phyloP scores from a whole-genome alignment of 2,888 invertebrate genomes.

The Leptogaster cylindrica region DNA sequence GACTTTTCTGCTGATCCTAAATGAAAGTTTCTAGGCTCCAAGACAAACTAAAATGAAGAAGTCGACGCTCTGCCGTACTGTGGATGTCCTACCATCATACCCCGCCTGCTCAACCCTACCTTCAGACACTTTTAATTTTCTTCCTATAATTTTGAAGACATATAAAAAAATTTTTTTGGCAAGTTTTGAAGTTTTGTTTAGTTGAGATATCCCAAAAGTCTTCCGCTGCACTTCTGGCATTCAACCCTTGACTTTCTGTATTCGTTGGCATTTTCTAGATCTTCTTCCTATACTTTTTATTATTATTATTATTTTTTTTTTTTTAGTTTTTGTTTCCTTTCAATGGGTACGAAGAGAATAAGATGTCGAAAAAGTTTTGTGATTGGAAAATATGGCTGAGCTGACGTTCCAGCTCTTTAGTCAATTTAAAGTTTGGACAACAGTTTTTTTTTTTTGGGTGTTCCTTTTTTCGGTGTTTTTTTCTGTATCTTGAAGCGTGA shows the following conservation, averaged over 20 bases:
- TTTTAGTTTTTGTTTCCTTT: not conserved
- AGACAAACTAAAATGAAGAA: too few species aligned
- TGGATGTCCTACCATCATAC: slow-evolving; percentile 11
- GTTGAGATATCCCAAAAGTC: slow-evolving; percentile 10
- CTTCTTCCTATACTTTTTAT: too few species aligned
- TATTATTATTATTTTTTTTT: slow-evolving; percentile 17
- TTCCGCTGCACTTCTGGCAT: slow-evolving; percentile 13
- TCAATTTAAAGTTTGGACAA: slow-evolving; percentile 37
- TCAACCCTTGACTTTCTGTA: not conserved
- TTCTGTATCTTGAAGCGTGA: slow-evolving; percentile 24
- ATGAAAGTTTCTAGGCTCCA: not conserved
- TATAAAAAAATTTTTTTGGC: slow-evolving; percentile 31
- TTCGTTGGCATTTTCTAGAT: too few species aligned
- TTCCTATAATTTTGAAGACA: slow-evolving; percentile 24
- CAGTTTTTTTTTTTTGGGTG: too few species aligned
- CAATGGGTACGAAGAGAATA: not conserved
- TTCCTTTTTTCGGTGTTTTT: too few species aligned
- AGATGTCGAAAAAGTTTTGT: slow-evolving; percentile 38
- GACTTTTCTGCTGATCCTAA: slow-evolving; percentile 28
- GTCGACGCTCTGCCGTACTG: too few species aligned
- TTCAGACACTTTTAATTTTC: slow-evolving; percentile 35
- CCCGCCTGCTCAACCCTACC: not conserved
- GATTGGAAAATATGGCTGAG: slow-evolving; percentile 40
- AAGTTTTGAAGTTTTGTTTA: slow-evolving; percentile 27
- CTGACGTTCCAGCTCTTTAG: slow-evolving; percentile 38